Conservation (phyloP, 2,113 vertebrate species). For the Myotis davidii region DNA sequence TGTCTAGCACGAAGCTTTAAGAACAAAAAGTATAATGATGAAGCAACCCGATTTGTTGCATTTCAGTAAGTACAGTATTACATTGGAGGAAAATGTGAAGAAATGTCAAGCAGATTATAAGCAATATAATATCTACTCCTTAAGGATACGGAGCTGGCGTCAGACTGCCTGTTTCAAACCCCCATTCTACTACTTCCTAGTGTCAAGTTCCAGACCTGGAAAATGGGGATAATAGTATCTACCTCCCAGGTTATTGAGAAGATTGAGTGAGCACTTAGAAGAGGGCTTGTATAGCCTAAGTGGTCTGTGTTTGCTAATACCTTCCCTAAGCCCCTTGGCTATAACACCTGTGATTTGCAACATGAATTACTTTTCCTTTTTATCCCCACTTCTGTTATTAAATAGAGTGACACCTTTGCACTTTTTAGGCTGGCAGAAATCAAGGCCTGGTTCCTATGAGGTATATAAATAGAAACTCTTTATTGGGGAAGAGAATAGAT, state of each 20-base stretch:
- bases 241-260: neutral
- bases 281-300: neutral
- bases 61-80: constrained; percentile 19
- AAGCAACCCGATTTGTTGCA: neutral
- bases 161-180: neutral
- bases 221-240: neutral
- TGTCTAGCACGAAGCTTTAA: neutral
- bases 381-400: neutral
- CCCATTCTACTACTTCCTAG: neutral
- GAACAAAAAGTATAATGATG: neutral
- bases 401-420: neutral
- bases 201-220: neutral
- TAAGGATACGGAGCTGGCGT: neutral
- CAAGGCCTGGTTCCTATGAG: neutral
- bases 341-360: neutral
- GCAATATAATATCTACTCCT: neutral
- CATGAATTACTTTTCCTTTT: neutral
- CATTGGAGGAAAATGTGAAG: neutral
- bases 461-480: neutral
- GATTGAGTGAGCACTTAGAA: neutral
- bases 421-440: neutral
- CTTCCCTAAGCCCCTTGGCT: neutral
- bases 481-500: neutral
- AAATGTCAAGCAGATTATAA: neutral
- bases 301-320: neutral